A percentile compares a stretch with the other conserved stretches of the same genome.
phyloP scores from a whole-genome alignment of 2,888 invertebrate genomes.

The Hartigia nigra region DNA sequence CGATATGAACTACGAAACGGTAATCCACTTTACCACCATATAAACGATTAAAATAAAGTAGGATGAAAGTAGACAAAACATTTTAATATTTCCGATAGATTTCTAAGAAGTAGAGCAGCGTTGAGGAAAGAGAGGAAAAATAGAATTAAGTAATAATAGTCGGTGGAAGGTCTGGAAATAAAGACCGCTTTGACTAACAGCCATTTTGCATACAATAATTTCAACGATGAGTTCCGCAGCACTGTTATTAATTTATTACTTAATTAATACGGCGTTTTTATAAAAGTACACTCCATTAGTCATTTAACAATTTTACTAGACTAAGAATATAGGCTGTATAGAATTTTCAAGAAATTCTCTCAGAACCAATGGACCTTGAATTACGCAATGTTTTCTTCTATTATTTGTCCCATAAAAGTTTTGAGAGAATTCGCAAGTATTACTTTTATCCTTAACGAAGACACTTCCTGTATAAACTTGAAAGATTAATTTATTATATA shows the following conservation, averaged over 20 bases:
- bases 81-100: neutral
- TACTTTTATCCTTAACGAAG: neutral
- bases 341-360: too few species aligned
- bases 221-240: neutral
- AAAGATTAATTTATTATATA: neutral
- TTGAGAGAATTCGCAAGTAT: neutral
- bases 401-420: neutral
- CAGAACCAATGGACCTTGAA: neutral
- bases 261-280: neutral
- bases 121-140: neutral
- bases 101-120: neutral
- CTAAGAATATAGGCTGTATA: too few species aligned
- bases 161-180: neutral
- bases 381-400: too few species aligned
- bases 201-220: neutral
- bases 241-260: neutral
- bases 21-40: too few species aligned
- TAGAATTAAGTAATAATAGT: neutral
- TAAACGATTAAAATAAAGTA: neutral
- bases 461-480: neutral
- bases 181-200: neutral
- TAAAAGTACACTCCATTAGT: neutral
- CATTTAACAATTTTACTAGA: neutral
- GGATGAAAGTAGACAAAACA: neutral
- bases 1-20: too few species aligned